Evolutionary conservation across 53 echinoderm and acorn worm genomes (phyloP).

Genomic region (Paracentrotus lividus): DNA sequence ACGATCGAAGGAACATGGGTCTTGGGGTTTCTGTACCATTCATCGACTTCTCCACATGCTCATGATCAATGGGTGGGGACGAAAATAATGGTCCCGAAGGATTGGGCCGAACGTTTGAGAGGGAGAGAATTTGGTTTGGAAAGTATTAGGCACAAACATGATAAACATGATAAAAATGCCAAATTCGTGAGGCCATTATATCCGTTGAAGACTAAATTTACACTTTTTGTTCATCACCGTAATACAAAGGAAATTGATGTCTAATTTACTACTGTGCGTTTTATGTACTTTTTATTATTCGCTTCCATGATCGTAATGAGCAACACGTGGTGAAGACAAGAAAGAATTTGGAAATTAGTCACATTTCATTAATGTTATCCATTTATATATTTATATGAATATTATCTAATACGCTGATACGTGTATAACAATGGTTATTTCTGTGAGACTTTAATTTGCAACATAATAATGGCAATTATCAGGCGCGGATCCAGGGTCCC

Average conservation of each 20-base stretch:
- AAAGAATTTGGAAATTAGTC: not conserved
- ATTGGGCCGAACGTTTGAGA: not conserved
- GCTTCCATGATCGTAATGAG: not conserved
- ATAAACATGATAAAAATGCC: not conserved
- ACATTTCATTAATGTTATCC: not conserved
- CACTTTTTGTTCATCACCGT: not conserved
- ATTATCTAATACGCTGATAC: too few relatives aligned
- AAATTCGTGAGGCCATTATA: not conserved
- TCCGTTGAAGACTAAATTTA: not conserved
- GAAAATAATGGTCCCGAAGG: not conserved
- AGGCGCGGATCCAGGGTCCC: too few relatives aligned
- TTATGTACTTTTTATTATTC: not conserved
- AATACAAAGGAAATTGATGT: not conserved
- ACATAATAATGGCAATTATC: too few relatives aligned
- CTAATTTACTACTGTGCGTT: not conserved
- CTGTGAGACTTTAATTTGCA: too few relatives aligned
- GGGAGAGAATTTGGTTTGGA: not conserved
- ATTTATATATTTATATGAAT: too few relatives aligned
- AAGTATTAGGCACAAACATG: too few relatives aligned
- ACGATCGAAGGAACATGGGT: not conserved
- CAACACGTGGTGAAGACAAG: not conserved
- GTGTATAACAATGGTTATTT: too few relatives aligned
- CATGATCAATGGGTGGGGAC: constrained; percentile 29
- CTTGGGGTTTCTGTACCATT: not conserved
- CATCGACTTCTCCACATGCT: not conserved